phyloP scores from a whole-genome alignment of 2,797 vertebrate genomes.

The Phrynocephalus guinanensis region DNA sequence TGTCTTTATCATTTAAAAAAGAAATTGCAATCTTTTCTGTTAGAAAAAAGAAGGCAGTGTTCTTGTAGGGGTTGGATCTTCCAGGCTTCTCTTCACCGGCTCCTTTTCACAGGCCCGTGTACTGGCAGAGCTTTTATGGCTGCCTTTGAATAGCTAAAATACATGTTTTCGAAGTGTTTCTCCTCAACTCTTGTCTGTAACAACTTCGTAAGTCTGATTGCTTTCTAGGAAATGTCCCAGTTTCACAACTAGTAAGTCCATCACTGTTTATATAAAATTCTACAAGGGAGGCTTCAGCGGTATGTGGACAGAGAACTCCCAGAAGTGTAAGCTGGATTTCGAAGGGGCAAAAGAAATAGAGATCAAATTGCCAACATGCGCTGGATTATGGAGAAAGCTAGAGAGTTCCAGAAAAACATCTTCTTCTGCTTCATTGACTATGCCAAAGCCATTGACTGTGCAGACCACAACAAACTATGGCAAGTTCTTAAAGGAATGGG shows the following conservation, averaged over 20 bases:
- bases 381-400: too few species aligned
- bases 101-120: neutral
- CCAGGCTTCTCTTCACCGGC: neutral
- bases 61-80: neutral
- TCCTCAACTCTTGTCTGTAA: neutral
- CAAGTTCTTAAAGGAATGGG: too few species aligned
- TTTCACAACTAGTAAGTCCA: neutral
- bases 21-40: neutral
- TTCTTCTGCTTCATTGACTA: too few species aligned
- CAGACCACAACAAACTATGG: too few species aligned
- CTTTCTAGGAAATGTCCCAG: neutral
- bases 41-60: neutral
- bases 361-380: too few species aligned
- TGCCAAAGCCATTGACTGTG: too few species aligned
- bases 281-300: too few species aligned
- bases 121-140: neutral
- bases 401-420: too few species aligned
- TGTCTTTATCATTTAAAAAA: conserved; percentile 7
- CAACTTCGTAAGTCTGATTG: neutral
- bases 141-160: neutral
- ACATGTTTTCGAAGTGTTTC: neutral
- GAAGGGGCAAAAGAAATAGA: too few species aligned
- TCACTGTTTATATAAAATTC: neutral
- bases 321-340: too few species aligned
- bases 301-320: too few species aligned